These are phyloP conservation scores for Leptinotarsa defecta DNA, from an alignment of 1,140 invertebrate species.

Conservation along the genomic window DNA sequence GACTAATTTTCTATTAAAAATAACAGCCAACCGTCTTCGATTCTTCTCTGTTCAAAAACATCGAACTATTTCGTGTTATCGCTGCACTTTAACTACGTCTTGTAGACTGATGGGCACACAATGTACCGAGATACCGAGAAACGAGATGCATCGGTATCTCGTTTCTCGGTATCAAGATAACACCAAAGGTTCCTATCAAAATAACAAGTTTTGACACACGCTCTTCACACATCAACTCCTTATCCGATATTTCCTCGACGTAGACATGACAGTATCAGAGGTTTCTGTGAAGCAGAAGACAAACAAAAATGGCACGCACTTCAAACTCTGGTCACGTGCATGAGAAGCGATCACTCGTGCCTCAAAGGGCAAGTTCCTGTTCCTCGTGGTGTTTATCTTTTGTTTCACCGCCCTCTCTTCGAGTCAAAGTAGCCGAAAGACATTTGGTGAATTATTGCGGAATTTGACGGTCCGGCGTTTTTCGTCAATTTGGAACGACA, in stretches of 20 bases:
- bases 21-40: too few relatives aligned
- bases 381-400: neutral
- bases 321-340: slow-evolving; percentile 16
- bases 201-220: slow-evolving; percentile 6
- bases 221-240: slow-evolving; percentile 10
- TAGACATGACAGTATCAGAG: slow-evolving; percentile 9
- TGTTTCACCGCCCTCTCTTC: neutral
- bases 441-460: neutral
- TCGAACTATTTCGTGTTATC: neutral
- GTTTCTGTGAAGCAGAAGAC: slow-evolving; percentile 12
- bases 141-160: too few relatives aligned
- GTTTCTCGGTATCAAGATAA: neutral
- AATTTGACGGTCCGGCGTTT: too few relatives aligned
- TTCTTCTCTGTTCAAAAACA: too few relatives aligned
- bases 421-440: neutral
- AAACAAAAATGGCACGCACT: slow-evolving; percentile 18
- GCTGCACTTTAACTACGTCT: slow-evolving; percentile 4
- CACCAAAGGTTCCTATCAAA: neutral
- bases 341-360: slow-evolving; percentile 1
- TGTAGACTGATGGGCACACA: too few relatives aligned
- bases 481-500: too few relatives aligned
- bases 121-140: too few relatives aligned
- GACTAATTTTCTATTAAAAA: too few relatives aligned
- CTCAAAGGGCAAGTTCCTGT: slow-evolving; percentile 6
- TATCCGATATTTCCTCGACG: slow-evolving; percentile 6